Base-by-base conservation (phyloP, 1,140 invertebrate genomes). In the Microplitis demolitor region DNA sequence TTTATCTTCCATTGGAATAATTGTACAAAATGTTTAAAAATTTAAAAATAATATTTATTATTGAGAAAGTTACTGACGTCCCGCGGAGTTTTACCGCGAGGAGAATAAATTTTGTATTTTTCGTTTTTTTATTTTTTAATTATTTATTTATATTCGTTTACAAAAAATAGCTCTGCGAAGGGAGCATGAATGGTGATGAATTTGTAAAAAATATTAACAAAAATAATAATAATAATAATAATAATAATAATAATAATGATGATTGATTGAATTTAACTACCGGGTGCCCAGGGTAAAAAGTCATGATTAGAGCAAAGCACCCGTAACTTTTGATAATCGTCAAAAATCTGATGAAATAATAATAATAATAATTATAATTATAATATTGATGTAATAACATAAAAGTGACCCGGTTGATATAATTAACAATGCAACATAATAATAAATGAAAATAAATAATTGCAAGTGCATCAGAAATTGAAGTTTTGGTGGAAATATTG, bases 271-370 rank as follows among this genome's bases (percentile, higher is more conserved):
- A 61, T 71, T 24, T 1, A 64, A 67, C 39, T 71, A 61, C 68
- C 63, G 71, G 71, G 54, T 76, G 71, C 69, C 45, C 74, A 76
- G 74, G 74, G 74, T 76, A 75, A 66, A 62, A 66, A 50, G 45
- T 13, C 37, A 4, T 56, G 34, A 9, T 11, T 33, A 68, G 60
- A 69, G 11, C 56, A 4, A 66, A 72, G 70, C 63, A 71, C 61
- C 69, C 69, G 62, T 50, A 51, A 64, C 64, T 71, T 72, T 72
- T 72, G 62, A 72, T 72, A 71, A 37, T 72, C 66, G 14, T 66
- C 34, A 66, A 60, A 62, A 66, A 45, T 45, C 39, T 45, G 39
- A 45, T 45, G 37, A 39, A 39, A 8, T 8, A 39, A 8, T 39
- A 3, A 45, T 71, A 50, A 50, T 51, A 16, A 31, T 39, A 35